Evolutionary conservation across 2,113 vertebrate species (phyloP).

Genomic region (Podarcis raffonei): DNA sequence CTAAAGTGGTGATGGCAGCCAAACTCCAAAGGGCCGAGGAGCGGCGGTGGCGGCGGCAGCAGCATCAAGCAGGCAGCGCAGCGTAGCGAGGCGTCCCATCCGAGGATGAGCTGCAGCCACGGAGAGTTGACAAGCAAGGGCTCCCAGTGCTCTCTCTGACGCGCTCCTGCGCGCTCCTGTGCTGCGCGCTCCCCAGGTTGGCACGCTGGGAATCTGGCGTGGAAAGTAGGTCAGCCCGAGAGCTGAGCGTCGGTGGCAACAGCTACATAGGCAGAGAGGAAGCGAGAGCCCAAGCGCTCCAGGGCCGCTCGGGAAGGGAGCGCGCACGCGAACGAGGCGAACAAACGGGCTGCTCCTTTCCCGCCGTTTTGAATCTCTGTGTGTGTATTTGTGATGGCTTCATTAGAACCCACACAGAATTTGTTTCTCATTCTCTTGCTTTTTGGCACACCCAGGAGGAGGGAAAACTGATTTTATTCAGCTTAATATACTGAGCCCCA

Average conservation of each 20-base stretch:
- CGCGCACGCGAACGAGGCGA: background rate
- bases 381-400: too few species aligned
- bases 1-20: too few species aligned
- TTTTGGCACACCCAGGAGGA: too few species aligned
- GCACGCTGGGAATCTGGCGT: conserved; percentile 10
- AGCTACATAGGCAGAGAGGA: background rate
- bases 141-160: background rate
- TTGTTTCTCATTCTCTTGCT: too few species aligned
- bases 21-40: too few species aligned
- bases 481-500: too few species aligned
- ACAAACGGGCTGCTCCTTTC: background rate
- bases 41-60: too few species aligned
- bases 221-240: conserved; percentile 84
- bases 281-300: background rate
- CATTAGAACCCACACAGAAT: too few species aligned
- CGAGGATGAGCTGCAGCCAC: too few species aligned
- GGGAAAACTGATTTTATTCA: too few species aligned
- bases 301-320: background rate
- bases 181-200: background rate
- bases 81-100: too few species aligned
- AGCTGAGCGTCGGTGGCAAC: conserved; percentile 64
- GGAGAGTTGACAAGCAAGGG: background rate
- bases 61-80: too few species aligned
- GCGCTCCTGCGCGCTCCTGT: background rate
- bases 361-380: background rate